Base-by-base conservation (phyloP, 2,888 invertebrate genomes). In the Glaucopsyche alexis region DNA sequence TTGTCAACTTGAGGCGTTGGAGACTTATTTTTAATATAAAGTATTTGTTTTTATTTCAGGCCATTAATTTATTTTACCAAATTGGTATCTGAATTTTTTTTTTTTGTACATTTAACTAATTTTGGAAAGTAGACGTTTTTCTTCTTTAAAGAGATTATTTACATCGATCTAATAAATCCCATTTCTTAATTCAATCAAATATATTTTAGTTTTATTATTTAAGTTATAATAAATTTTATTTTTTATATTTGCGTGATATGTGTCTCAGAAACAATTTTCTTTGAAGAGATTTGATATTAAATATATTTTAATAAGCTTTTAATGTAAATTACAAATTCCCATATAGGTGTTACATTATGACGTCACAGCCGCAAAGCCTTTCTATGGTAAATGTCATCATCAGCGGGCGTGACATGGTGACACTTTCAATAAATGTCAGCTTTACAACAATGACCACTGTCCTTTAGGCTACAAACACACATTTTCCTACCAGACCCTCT, bases 381-480 rank as follows among this genome's bases (percentile, higher is more conserved):
- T 60, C 11, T 60, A 60, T 60, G 2, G 6, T 38, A 60, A 60
- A 60, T 38, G 60, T 29, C 60, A 60, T 6, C 6, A 60, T 38
- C 60, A 38, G 29, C 7, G 29, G 13, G 14, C 29, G 60, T 60
- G 38, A 60, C 60, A 60, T 29, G 19, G 6, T 38, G 60, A 29
- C 60, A 60, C 29, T 13, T 19, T 47, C 47, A 47, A 8, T 60
- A 16, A 60, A 60, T 60, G 60, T 38, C 60, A 60, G 13, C 29
- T 7, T 29, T 60, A 60, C 29, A 60, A 60, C 60, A 60, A 60
- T 60, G 60, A 60, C 60, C 60, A 14, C 29, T 60, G 29, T 60
- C 60, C 60, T 60, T 60, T 38, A 38, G 13, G 13, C 7, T 55
- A n/a, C 7, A n/a, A 50, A 50, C 50, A 50, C 55, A 13, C 7